A percentile compares a stretch with the other conserved stretches of the same genome.
These are phyloP conservation scores for Podarcis muralis DNA, from an alignment of 2,113 vertebrate species.

Conservation along the genomic window DNA sequence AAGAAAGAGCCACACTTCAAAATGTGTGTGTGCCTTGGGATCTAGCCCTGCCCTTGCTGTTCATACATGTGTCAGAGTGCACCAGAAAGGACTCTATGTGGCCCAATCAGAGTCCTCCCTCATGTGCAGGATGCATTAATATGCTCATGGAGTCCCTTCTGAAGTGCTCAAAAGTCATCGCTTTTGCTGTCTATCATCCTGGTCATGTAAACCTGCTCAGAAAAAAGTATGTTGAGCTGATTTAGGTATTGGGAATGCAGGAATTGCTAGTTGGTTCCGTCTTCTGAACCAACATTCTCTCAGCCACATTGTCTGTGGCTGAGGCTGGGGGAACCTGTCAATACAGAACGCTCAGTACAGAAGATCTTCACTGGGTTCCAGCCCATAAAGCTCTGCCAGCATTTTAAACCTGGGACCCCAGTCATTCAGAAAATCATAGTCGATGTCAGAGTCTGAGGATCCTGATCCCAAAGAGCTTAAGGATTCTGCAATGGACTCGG, in stretches of 20 bases:
- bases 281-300: constrained; percentile 37
- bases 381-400: constrained; percentile 91
- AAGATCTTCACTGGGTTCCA: constrained; percentile 75
- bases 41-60: no score
- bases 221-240: constrained; percentile 24
- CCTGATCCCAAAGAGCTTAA: constrained; percentile 90
- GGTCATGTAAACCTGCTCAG: accelerated
- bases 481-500: constrained; percentile 89
- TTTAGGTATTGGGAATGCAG: constrained; percentile 2
- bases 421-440: constrained; percentile 94
- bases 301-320: background rate
- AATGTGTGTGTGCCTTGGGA: background rate
- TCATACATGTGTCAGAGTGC: no score
- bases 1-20: background rate
- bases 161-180: no score
- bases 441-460: constrained; percentile 85
- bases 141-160: no score
- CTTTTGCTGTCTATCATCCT: constrained; percentile 30
- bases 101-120: no score
- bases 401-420: constrained; percentile 96
- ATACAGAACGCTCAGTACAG: constrained; percentile 61
- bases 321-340: background rate
- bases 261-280: constrained; percentile 31
- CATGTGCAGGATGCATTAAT: no score
- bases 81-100: no score